Percentiles rank a stretch among this genome's conserved stretches.
phyloP scores from a whole-genome alignment of 2,888 invertebrate species.

The Agrotis puta region DNA sequence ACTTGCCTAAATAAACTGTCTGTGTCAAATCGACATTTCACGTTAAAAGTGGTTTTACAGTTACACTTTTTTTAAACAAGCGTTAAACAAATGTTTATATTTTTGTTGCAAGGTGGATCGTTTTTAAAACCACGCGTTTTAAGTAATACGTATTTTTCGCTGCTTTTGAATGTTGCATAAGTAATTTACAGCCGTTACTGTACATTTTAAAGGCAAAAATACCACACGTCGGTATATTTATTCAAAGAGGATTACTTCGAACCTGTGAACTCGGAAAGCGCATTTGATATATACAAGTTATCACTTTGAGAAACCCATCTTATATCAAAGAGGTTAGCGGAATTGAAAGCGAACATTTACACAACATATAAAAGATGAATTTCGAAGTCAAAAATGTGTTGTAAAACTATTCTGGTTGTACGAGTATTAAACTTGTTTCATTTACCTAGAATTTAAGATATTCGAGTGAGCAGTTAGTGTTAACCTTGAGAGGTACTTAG shows the following conservation, averaged over 20 bases:
- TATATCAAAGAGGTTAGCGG: background rate
- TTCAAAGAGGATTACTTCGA: conserved; percentile 10
- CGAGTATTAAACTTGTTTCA: conserved; percentile 8
- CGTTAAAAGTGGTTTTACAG: too few species aligned
- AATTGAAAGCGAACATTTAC: background rate
- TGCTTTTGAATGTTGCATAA: background rate
- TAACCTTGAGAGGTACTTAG: background rate
- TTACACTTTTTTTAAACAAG: too few species aligned
- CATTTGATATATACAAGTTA: background rate
- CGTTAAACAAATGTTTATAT: too few species aligned
- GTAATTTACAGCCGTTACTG: too few species aligned
- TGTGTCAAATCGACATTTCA: too few species aligned
- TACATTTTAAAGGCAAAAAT: background rate
- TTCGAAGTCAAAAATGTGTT: conserved; percentile 1
- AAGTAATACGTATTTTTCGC: background rate
- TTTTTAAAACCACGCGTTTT: too few species aligned
- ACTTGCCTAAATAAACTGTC: too few species aligned
- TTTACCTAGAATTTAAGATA: conserved; percentile 1
- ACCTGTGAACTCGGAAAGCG: conserved; percentile 4
- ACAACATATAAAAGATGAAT: conserved; percentile 5
- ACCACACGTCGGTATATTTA: background rate
- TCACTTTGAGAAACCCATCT: background rate
- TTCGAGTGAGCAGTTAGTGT: background rate
- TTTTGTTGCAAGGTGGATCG: too few species aligned
- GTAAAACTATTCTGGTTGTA: background rate